Base-by-base conservation (phyloP, 1,140 invertebrate species). In the Ips nitidus region DNA sequence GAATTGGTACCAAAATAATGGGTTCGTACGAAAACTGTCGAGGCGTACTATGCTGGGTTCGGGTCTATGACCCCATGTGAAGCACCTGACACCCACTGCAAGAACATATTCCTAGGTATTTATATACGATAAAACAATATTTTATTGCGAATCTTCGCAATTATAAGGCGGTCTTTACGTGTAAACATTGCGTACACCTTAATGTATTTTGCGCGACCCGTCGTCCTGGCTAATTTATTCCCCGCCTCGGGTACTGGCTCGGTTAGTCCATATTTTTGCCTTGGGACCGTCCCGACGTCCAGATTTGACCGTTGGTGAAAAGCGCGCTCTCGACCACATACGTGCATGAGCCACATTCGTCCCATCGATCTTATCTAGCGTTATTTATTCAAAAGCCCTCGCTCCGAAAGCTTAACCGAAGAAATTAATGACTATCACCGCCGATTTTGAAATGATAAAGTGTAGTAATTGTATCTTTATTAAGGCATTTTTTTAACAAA, bases 51-150 rank as follows among this genome's bases (percentile, higher is more conserved):
- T 37, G 36, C 58, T 58, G 42, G 66, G 56, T 52, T 59, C 56
- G 62, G 76, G 75, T 76, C 76, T 71, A 69, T 75, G 76, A 78
- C 76, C 76, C 66, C 69, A 55, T 66, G 70, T 71, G 58, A 73
- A 76, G 73, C 75, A 78, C 74, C 75, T 78, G 76, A 76, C 76
- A 78, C 76, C 76, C 76, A 78, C 76, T 71, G 74, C 71, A 65
- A 42, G 70, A 69, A 74, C 74, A 74, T 73, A 75, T 71, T 75
- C 74, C 68, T 60, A 66, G 72, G 74, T 75, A 78, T 78, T 78
- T 78, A 78, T 75, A 78, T 73, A 74, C 76, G 75, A 78, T 76
- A 78, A 78, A 78, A 76, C 72, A 75, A 73, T 74, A 75, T 78
- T 76, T 78, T 78, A 78, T 74, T 74, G 75, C 74, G 69, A 73